Evolutionary conservation across 2,113 vertebrate species (phyloP).

Genomic region (Bujurquina vittata): DNA sequence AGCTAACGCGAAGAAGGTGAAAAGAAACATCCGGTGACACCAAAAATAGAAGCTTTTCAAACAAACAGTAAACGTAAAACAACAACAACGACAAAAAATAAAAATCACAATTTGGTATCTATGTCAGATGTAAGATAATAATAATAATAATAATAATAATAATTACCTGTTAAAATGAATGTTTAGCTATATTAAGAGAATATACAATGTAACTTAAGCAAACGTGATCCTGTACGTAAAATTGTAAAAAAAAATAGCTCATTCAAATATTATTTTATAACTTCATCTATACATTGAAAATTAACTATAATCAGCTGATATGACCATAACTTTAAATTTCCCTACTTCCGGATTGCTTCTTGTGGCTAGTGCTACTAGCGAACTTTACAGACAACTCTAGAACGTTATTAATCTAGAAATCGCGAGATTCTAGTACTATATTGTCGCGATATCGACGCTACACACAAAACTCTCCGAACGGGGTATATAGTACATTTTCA

Average conservation of each 20-base stretch:
- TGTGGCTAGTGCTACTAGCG: neutral
- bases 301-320: neutral
- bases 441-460: constrained; percentile 13
- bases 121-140: accelerated
- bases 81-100: neutral
- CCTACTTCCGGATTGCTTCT: neutral
- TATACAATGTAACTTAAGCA: neutral
- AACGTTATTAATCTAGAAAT: neutral
- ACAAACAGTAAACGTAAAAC: no score
- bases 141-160: accelerated
- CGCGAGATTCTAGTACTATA: constrained; percentile 11
- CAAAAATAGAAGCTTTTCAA: constrained; percentile 48
- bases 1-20: neutral
- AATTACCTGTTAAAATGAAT: neutral
- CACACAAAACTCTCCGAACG: neutral
- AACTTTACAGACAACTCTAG: neutral
- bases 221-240: neutral
- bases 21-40: neutral
- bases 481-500: neutral
- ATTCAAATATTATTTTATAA: neutral
- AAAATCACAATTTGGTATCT: neutral
- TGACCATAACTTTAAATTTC: neutral
- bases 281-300: neutral
- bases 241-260: neutral
- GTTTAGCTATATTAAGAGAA: neutral